A percentile compares a stretch with the other conserved stretches of the same genome.
Evolutionary conservation across 2,888 invertebrate species (phyloP).

Genomic region (Acrocera orbiculus): DNA sequence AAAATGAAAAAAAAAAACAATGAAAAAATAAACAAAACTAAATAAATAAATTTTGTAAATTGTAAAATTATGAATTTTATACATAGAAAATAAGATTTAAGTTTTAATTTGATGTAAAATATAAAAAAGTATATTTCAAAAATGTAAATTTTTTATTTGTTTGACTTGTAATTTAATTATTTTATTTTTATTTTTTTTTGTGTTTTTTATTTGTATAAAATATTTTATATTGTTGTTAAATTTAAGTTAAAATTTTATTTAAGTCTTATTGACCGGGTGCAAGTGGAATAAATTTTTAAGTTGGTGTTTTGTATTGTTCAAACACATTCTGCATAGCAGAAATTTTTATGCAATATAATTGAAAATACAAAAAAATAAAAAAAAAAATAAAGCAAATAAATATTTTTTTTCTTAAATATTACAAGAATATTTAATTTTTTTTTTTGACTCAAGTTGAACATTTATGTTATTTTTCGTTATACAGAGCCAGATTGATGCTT

Average conservation of each 20-base stretch:
- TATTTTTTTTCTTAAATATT: too few relatives aligned
- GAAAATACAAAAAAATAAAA: too few relatives aligned
- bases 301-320: slow-evolving; percentile 5
- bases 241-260: slow-evolving; percentile 2
- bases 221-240: neutral
- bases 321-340: slow-evolving; percentile 2
- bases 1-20: neutral
- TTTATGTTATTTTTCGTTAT: too few relatives aligned
- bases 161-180: neutral
- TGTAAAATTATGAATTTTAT: neutral
- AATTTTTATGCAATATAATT: neutral
- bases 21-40: neutral
- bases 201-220: neutral
- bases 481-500: too few relatives aligned
- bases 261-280: slow-evolving; percentile 11
- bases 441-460: too few relatives aligned
- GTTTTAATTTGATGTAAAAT: too few relatives aligned
- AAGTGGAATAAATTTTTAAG: slow-evolving; percentile 11
- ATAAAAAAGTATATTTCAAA: too few relatives aligned
- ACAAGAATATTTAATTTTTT: too few relatives aligned
- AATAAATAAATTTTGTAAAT: neutral
- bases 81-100: too few relatives aligned
- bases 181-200: slow-evolving; percentile 4
- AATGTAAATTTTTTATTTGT: neutral
- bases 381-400: too few relatives aligned